Base-by-base conservation (phyloP, 2,113 vertebrate genomes). In the Platichthys flesus region DNA sequence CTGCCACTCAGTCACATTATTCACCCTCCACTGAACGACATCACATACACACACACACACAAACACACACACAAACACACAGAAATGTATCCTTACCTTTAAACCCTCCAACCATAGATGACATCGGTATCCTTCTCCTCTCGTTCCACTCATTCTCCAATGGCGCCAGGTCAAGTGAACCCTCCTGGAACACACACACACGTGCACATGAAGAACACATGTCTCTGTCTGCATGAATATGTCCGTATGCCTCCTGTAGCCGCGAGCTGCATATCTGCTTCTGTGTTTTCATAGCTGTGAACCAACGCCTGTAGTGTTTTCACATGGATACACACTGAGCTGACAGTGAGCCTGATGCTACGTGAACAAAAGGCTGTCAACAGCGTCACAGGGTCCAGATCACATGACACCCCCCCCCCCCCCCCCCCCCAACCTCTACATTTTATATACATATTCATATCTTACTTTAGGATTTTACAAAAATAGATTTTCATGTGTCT, bases 1-100 rank as follows among this genome's bases (percentile, higher is more conserved):
- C 95, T 96, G 96, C 94, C 96, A 96, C 97, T 97, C 96, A 96
- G 94, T 97, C 96, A 96, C 95, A 96, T 96, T 95, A 95, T 90
- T 93, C 94, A 95, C 92, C 91, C 84, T 78, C 94, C 90, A 92
- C 93, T 88, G 93, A 94, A 89, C 92, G 87, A 63, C 65, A 90
- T 92, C 93, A 42, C 52, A 18, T 67, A 47, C 81, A 35, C 81
- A 26, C 77, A 64, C 42, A 57, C 55, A 26, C 55, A 26, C 37
- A 59, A 52, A 58, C 42, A 47, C 65, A 45, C 28, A 21, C 56
- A 35, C 62, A 58, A 31, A 49, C 65, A 47, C 42, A 16, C 47
- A 64, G 18, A 51, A 2, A 14, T 45, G 21, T 2, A 13, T 5
- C 14, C 62, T 40, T 94, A 99, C 98, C 98, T 96, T 97, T 96